Percentiles rank a stretch among this genome's conserved stretches.
phyloP scores from a whole-genome alignment of 2,113 vertebrate species.

The Ariopsis seemanni region DNA sequence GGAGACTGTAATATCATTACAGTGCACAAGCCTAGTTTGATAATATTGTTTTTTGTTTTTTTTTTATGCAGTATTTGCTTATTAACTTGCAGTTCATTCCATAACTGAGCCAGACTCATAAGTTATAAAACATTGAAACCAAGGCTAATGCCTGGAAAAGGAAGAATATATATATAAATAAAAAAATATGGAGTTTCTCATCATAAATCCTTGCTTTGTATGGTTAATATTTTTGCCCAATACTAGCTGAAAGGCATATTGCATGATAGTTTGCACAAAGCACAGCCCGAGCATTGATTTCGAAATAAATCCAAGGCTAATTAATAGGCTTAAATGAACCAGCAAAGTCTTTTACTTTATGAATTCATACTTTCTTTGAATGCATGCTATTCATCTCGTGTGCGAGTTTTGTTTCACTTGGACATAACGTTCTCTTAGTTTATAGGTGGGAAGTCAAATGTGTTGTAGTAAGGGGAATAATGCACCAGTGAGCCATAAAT shows the following conservation, averaged over 20 bases:
- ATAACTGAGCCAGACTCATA: not conserved
- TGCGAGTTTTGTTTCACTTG: not conserved
- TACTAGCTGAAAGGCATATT: not conserved
- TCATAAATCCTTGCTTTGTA: not conserved
- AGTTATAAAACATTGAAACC: not conserved
- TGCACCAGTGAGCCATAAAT: constrained; percentile 35
- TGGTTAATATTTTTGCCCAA: no score
- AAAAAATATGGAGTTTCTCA: not conserved
- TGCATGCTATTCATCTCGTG: not conserved
- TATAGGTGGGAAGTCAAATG: not conserved
- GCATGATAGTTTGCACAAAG: not conserved
- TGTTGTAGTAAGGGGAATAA: constrained; percentile 6
- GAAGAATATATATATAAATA: not conserved
- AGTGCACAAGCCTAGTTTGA: not conserved
- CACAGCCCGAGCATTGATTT: not conserved
- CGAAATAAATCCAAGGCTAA: not conserved
- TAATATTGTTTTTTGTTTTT: not conserved
- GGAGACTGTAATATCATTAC: not conserved
- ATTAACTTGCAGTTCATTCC: no score
- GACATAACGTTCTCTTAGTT: not conserved
- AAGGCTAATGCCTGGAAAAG: not conserved
- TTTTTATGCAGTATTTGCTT: not conserved
- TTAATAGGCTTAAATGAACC: not conserved
- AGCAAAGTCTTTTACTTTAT: not conserved
- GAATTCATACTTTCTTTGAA: not conserved